These are phyloP conservation scores for Mus spretus DNA, from an alignment of 2,797 vertebrate genomes.

Conservation along the genomic window DNA sequence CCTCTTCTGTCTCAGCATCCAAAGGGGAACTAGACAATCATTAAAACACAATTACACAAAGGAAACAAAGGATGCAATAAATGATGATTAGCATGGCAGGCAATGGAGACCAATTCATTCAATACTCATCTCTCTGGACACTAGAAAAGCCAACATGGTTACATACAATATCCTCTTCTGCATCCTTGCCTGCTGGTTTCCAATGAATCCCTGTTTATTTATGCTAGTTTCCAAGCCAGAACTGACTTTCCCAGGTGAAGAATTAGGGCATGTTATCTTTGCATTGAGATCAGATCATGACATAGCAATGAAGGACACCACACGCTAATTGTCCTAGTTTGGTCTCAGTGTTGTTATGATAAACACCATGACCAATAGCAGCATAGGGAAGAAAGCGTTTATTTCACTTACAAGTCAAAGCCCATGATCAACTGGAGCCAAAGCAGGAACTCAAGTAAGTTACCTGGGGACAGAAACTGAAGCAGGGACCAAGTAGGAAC, in stretches of 20 bases:
- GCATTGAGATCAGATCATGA: too few relatives aligned
- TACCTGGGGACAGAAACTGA: neutral
- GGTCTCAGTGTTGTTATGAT: neutral
- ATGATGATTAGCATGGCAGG: neutral
- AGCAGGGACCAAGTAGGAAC: neutral
- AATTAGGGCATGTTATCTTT: neutral
- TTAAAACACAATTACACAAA: neutral
- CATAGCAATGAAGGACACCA: neutral
- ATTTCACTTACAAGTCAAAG: neutral
- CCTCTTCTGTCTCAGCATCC: neutral
- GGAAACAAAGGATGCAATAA: neutral
- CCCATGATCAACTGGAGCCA: neutral
- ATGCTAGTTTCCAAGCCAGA: neutral
- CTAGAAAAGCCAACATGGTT: neutral
- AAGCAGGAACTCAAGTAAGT: neutral
- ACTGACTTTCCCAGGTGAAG: neutral
- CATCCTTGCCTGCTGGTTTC: neutral
- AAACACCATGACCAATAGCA: neutral
- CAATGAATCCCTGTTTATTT: neutral
- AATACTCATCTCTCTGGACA: neutral
- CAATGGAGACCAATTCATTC: neutral
- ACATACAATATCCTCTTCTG: neutral
- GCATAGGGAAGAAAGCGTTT: neutral
- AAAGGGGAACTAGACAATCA: fast-evolving
- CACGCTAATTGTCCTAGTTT: neutral